Conservation (phyloP, 2,113 vertebrate species). For the Cnemophilus loriae region DNA sequence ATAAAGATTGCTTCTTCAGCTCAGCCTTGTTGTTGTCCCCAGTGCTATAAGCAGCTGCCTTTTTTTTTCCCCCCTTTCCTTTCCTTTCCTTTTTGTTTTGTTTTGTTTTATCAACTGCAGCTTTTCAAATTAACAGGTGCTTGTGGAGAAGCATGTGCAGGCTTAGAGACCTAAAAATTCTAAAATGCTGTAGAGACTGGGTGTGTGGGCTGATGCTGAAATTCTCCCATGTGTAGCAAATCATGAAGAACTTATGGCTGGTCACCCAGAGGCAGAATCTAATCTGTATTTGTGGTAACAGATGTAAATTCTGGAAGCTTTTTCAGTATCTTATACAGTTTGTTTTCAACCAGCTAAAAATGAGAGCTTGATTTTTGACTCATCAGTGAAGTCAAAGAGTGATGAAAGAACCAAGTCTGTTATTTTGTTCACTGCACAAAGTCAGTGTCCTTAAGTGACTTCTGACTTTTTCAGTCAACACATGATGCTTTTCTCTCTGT, state of each 20-base stretch:
- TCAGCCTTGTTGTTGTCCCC: background rate
- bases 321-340: background rate
- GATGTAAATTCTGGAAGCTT: conserved; percentile 18
- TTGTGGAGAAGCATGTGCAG: background rate
- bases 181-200: background rate
- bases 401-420: background rate
- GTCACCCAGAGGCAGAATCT: background rate
- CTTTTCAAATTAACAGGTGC: background rate
- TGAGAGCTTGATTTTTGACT: conserved; percentile 12
- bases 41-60: background rate
- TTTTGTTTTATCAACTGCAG: background rate
- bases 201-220: background rate
- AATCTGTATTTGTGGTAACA: background rate
- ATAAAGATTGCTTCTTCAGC: background rate
- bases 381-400: background rate
- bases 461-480: background rate
- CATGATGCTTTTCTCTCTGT: background rate
- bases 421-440: background rate
- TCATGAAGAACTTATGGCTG: background rate
- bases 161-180: background rate
- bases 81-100: background rate
- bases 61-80: background rate
- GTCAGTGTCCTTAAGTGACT: background rate
- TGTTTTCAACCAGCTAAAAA: conserved; percentile 9
- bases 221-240: background rate